phyloP scores from a whole-genome alignment of 2,113 vertebrate genomes.

The Climacteris rufus region DNA sequence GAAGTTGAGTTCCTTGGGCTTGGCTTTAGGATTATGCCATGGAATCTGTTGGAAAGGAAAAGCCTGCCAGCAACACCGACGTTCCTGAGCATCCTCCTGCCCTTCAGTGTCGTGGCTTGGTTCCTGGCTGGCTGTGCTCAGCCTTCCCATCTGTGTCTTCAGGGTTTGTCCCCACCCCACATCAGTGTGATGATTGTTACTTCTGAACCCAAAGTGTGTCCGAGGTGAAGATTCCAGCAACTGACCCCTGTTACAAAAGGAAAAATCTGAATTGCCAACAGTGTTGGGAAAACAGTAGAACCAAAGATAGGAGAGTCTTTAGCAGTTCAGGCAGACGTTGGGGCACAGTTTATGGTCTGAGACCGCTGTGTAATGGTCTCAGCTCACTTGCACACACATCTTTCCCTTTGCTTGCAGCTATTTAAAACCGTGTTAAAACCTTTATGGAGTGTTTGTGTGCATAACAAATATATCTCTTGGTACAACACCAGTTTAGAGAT shows the following conservation, averaged over 20 bases:
- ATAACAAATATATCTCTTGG: not conserved
- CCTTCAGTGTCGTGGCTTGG: not conserved
- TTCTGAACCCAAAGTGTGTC: not conserved
- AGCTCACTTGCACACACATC: not conserved
- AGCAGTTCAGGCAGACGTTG: not conserved
- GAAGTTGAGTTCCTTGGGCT: not conserved
- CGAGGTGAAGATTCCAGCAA: not conserved
- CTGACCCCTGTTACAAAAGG: not conserved
- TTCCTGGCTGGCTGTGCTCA: not conserved
- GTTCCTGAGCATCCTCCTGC: not conserved
- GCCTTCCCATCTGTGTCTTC: not conserved
- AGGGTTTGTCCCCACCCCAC: not conserved
- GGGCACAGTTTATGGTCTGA: constrained; percentile 3
- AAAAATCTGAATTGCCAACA: not conserved
- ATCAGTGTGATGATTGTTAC: not conserved
- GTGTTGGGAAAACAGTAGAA: not conserved
- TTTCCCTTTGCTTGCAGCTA: constrained; percentile 8
- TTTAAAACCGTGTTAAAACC: not conserved
- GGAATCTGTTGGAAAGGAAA: not conserved
- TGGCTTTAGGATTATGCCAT: not conserved
- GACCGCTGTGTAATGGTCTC: not conserved
- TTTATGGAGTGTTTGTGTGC: not conserved
- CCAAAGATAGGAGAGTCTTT: not conserved
- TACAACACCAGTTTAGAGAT: not conserved
- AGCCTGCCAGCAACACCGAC: not conserved